Conservation (phyloP, 2,797 vertebrate species). For the Gobio occitaniae region DNA sequence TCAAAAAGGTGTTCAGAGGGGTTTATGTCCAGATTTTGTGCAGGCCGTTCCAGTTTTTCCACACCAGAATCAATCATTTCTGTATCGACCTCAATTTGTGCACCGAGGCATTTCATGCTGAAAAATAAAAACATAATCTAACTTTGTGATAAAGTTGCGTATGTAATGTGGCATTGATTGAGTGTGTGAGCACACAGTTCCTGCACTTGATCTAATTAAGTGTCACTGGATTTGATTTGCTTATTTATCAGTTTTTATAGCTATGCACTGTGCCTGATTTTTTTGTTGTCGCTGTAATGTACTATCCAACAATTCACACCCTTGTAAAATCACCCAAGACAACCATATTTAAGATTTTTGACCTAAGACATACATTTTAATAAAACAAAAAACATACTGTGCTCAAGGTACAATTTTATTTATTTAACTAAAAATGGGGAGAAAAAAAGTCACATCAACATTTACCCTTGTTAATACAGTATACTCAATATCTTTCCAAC, state of each 20-base stretch:
- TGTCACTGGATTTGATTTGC: not conserved
- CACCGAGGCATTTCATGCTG: not conserved
- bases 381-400: not conserved
- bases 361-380: not conserved
- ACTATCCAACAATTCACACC: not conserved
- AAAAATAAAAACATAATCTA: not conserved
- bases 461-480: constrained; percentile 79
- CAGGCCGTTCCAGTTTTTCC: not conserved
- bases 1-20: not conserved
- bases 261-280: not conserved
- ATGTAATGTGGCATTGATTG: not conserved
- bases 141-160: not conserved
- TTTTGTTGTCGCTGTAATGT: not conserved
- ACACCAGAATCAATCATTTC: not conserved
- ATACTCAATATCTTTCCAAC: constrained; percentile 79
- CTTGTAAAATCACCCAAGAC: not conserved
- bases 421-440: constrained; percentile 76
- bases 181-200: not conserved
- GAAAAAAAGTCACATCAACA: constrained; percentile 80
- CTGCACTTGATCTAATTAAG: not conserved
- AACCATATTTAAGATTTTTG: no score
- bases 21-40: not conserved
- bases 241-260: not conserved
- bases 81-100: no score
- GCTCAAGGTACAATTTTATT: constrained; percentile 76